Evolutionary conservation across 2,888 invertebrate species (phyloP).

Genomic region (Gastracanthus pulcherrimus): DNA sequence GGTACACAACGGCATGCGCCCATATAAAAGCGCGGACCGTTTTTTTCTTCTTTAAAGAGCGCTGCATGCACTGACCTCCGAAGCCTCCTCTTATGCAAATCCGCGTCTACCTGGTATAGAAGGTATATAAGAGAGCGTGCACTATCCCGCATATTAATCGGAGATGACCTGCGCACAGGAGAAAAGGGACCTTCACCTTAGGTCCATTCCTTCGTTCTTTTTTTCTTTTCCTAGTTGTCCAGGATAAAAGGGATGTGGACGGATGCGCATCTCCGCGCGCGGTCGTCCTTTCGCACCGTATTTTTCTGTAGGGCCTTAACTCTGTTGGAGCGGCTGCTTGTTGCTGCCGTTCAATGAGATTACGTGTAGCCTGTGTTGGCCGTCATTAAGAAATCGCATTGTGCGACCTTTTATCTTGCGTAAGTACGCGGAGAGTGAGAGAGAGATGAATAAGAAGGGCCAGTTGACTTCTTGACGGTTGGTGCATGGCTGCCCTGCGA

Average conservation of each 20-base stretch:
- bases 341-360: too few relatives aligned
- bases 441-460: background rate
- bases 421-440: background rate
- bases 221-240: background rate
- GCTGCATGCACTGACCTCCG: background rate
- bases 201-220: constrained; percentile 2
- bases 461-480: constrained; percentile 44
- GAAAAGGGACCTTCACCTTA: too few relatives aligned
- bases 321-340: too few relatives aligned
- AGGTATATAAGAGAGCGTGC: background rate
- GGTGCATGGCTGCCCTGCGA: constrained; percentile 16
- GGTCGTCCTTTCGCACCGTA: too few relatives aligned
- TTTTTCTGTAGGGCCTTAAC: too few relatives aligned
- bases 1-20: too few relatives aligned
- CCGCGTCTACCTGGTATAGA: background rate
- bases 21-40: too few relatives aligned
- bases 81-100: background rate
- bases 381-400: constrained; percentile 16
- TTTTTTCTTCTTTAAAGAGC: background rate
- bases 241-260: background rate
- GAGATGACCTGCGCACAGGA: background rate
- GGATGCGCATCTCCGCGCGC: too few relatives aligned
- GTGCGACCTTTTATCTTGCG: background rate
- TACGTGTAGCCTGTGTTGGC: too few relatives aligned
- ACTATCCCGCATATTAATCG: constrained; percentile 25